Percentiles rank a stretch among this genome's conserved stretches.
Evolutionary conservation across 2,797 vertebrate species (phyloP).

Genomic region (Sitta carolinensis): DNA sequence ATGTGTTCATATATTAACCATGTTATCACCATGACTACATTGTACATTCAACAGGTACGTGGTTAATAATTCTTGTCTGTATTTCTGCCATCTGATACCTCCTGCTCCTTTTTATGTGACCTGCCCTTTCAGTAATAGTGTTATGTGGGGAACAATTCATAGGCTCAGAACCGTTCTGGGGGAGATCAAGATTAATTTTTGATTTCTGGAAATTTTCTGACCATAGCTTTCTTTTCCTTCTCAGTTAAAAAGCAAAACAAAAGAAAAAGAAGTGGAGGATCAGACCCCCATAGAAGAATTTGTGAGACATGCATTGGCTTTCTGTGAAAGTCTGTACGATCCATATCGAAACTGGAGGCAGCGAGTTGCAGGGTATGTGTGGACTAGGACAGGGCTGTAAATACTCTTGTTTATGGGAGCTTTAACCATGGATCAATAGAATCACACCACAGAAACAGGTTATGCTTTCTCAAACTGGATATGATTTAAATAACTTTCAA

Average conservation of each 20-base stretch:
- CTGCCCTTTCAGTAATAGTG: not conserved
- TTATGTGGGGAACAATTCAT: not conserved
- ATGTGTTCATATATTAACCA: slow-evolving; percentile 98
- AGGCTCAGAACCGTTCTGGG: not conserved
- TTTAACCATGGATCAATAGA: not conserved
- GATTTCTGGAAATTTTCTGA: not conserved
- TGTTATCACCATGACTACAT: slow-evolving; percentile 96
- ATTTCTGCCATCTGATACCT: not conserved
- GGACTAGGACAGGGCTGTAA: not conserved
- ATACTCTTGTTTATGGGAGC: not conserved
- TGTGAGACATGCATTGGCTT: slow-evolving; percentile 91
- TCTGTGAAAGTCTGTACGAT: slow-evolving; percentile 97
- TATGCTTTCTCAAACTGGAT: not conserved
- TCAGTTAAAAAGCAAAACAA: slow-evolving; percentile 96
- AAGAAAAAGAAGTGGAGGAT: slow-evolving; percentile 96
- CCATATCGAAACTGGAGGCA: slow-evolving; percentile 97
- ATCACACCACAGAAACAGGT: not conserved
- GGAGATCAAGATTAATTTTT: not conserved
- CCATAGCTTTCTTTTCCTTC: not conserved
- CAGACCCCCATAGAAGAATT: slow-evolving; percentile 95
- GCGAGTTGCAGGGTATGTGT: slow-evolving; percentile 84
- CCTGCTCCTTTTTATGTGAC: not conserved
- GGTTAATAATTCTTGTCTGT: not conserved
- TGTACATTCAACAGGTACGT: slow-evolving; percentile 96
- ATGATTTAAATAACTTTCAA: not conserved